Percentiles rank a stretch among this genome's conserved stretches.
These are phyloP conservation scores for Phrynocephalus vlangalii DNA, from an alignment of 2,797 vertebrate species.

Conservation along the genomic window DNA sequence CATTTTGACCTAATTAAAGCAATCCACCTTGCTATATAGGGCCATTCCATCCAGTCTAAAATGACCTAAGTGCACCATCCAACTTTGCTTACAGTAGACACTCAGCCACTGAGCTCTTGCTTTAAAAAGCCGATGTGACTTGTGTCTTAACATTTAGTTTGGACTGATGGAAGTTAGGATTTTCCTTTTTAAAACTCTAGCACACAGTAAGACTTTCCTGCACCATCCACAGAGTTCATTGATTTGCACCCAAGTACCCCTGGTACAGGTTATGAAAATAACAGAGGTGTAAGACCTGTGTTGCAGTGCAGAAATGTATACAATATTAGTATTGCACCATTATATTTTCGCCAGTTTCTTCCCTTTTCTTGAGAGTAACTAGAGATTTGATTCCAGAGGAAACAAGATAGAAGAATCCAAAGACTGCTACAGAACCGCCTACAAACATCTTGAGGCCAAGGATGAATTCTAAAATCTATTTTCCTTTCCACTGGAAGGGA, in stretches of 20 bases:
- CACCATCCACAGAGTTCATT: too few species aligned
- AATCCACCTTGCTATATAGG: neutral
- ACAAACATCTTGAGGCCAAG: neutral
- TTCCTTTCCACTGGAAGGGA: neutral
- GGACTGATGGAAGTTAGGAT: too few species aligned
- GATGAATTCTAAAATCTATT: neutral
- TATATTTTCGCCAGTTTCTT: neutral
- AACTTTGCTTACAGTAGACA: neutral
- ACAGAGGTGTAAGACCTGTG: neutral
- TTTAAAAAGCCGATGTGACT: neutral
- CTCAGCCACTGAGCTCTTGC: too few species aligned
- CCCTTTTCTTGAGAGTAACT: neutral
- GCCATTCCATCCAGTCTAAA: neutral
- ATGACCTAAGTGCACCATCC: neutral
- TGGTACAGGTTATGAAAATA: neutral
- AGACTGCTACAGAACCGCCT: neutral
- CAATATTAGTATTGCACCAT: neutral
- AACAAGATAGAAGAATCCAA: too few species aligned
- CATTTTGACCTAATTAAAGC: neutral
- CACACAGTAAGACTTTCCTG: too few species aligned
- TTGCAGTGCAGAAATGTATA: too few species aligned
- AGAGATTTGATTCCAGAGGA: neutral
- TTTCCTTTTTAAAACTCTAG: neutral
- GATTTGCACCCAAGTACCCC: too few species aligned
- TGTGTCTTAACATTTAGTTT: neutral